phyloP scores from a whole-genome alignment of 1,140 invertebrate genomes.

The Drosophila willistoni region DNA sequence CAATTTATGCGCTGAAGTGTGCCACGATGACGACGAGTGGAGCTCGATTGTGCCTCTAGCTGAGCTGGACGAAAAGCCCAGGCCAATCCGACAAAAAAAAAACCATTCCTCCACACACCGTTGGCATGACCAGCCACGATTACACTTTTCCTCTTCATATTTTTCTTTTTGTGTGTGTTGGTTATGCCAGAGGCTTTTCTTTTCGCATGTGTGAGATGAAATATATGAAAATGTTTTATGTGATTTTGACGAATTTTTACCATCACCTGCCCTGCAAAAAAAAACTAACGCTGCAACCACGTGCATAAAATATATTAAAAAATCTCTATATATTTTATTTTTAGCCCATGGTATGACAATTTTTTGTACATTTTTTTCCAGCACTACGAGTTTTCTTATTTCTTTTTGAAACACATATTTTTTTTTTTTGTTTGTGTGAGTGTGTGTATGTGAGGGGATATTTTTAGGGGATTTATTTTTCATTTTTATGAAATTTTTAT shows the following conservation, averaged over 20 bases:
- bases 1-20: slow-evolving; percentile 78
- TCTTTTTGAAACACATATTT: slow-evolving; percentile 17
- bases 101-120: background rate
- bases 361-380: slow-evolving; percentile 38
- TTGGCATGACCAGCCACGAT: background rate
- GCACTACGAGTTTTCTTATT: slow-evolving; percentile 20
- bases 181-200: slow-evolving; percentile 10
- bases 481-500: slow-evolving; percentile 73
- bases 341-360: slow-evolving; percentile 22
- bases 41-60: slow-evolving; percentile 24
- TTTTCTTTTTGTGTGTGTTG: background rate
- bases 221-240: slow-evolving; percentile 14
- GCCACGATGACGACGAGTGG: slow-evolving; percentile 28
- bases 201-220: slow-evolving; percentile 13
- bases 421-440: slow-evolving; percentile 18
- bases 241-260: slow-evolving; percentile 70
- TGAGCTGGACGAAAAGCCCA: slow-evolving; percentile 22
- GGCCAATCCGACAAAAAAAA: background rate
- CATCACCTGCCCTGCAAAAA: slow-evolving; percentile 42
- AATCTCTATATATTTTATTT: slow-evolving; percentile 46
- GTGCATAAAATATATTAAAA: slow-evolving; percentile 74
- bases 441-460: slow-evolving; percentile 38
- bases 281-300: slow-evolving; percentile 35
- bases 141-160: background rate
- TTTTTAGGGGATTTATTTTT: slow-evolving; percentile 71